Percentiles rank a stretch among this genome's conserved stretches.
These are phyloP conservation scores for Corella eumyota DNA, from an alignment of 23 tunicate species.

Conservation along the genomic window DNA sequence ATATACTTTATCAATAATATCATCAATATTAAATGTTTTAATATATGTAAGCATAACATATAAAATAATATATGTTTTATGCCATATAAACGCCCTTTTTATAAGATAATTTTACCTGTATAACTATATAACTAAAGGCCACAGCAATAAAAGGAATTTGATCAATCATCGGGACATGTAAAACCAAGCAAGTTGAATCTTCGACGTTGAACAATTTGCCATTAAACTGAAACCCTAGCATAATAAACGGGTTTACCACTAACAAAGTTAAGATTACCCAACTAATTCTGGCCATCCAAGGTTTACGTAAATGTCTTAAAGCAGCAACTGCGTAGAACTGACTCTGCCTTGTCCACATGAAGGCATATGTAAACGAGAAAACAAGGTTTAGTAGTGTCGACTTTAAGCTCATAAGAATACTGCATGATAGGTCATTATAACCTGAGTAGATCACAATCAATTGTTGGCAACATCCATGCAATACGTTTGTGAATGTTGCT, in stretches of 20 bases:
- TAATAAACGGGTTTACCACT: conserved; percentile 15
- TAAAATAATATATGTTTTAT: background rate
- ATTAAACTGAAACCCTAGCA: conserved; percentile 38
- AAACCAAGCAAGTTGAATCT: conserved; percentile 17
- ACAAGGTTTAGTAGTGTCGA: conserved; percentile 17
- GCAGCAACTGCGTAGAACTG: conserved; percentile 12
- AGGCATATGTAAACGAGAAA: conserved; percentile 16
- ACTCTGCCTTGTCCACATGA: conserved; percentile 26
- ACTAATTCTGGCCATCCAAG: conserved; percentile 3
- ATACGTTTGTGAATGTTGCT: conserved; percentile 5
- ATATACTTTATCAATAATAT: too few species aligned
- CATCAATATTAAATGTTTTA: too few species aligned
- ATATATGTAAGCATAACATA: too few species aligned
- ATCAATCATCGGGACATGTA: background rate
- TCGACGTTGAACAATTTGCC: conserved; percentile 6
- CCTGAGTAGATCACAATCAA: conserved; percentile 10
- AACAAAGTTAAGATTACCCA: conserved; percentile 11
- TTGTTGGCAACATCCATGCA: conserved; percentile 12
- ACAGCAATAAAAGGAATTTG: conserved; percentile 9
- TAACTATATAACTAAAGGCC: conserved; percentile 26
- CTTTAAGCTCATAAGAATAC: conserved; percentile 11
- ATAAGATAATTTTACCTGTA: conserved; percentile 12
- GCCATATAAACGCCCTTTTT: background rate
- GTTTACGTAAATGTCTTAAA: conserved; percentile 9
- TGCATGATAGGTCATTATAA: conserved; percentile 3